Percentiles rank a stretch among this genome's conserved stretches.
phyloP scores from a whole-genome alignment of 2,797 vertebrate species.

The Hippoglossus hippoglossus region DNA sequence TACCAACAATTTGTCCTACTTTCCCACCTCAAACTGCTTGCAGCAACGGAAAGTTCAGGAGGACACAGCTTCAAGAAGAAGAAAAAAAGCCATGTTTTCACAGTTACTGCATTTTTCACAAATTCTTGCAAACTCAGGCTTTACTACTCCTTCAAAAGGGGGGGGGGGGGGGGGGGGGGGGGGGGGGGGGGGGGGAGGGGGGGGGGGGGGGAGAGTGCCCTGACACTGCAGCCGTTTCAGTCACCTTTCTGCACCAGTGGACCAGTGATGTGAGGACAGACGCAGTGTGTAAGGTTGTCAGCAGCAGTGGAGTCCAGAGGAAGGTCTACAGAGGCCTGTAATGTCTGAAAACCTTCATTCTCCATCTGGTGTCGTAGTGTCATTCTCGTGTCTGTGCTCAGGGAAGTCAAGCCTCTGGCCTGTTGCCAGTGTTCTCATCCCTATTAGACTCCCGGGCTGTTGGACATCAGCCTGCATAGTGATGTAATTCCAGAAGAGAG shows the following conservation, averaged over 20 bases:
- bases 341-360: conserved; percentile 50
- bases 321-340: conserved; percentile 16
- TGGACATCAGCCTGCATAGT: conserved; percentile 47
- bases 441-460: conserved; percentile 46
- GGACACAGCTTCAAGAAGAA: background rate
- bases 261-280: conserved; percentile 41
- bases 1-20: conserved; percentile 44
- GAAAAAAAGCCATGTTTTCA: background rate
- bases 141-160: background rate
- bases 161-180: background rate
- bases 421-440: conserved; percentile 46
- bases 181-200: background rate
- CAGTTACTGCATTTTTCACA: conserved; percentile 25
- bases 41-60: conserved; percentile 27
- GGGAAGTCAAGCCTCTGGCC: conserved; percentile 69
- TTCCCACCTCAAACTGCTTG: conserved; percentile 38
- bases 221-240: conserved; percentile 39
- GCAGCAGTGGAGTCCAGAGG: conserved; percentile 22
- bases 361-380: conserved; percentile 14
- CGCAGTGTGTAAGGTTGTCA: conserved; percentile 36
- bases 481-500: conserved; percentile 46
- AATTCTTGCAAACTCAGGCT: conserved; percentile 49
- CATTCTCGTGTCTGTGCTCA: conserved; percentile 27
- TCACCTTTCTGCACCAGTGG: conserved; percentile 75
- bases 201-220: background rate